A percentile compares a stretch with the other conserved stretches of the same genome.
These are phyloP conservation scores for Drosophila barbarae DNA, from an alignment of 2,888 invertebrate genomes.

Conservation along the genomic window DNA sequence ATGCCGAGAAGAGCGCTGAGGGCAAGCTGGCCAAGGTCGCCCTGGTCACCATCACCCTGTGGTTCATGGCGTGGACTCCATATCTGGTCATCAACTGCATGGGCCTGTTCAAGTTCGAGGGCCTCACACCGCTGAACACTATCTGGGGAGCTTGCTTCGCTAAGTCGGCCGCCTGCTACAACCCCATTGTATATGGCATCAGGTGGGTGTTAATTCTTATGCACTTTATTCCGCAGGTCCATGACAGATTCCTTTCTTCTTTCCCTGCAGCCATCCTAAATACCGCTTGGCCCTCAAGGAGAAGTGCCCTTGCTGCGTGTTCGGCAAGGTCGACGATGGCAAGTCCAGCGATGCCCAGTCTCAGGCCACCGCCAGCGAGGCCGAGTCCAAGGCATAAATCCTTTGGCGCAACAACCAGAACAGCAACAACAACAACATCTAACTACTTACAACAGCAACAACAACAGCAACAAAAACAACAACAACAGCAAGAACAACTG, in stretches of 20 bases:
- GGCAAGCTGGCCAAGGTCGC: slow-evolving; percentile 94
- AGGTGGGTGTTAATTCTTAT: slow-evolving; percentile 81
- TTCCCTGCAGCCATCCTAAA: slow-evolving; percentile 82
- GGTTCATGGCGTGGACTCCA: slow-evolving; percentile 96
- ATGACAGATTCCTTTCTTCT: neutral
- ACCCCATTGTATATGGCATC: slow-evolving; percentile 94
- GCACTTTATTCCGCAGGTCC: neutral
- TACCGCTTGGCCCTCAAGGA: slow-evolving; percentile 83
- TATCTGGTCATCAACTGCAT: slow-evolving; percentile 90
- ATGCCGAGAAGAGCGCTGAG: slow-evolving; percentile 89
- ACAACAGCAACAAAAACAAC: slow-evolving; percentile 63
- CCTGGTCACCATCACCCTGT: slow-evolving; percentile 92
- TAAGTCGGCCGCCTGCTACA: slow-evolving; percentile 94
- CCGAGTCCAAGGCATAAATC: slow-evolving; percentile 77
- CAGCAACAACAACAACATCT: slow-evolving; percentile 56
- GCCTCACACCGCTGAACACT: slow-evolving; percentile 88
- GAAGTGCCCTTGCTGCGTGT: slow-evolving; percentile 82
- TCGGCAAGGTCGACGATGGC: slow-evolving; percentile 78
- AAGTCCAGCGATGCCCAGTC: slow-evolving; percentile 77
- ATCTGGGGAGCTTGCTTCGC: slow-evolving; percentile 95
- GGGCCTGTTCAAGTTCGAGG: slow-evolving; percentile 87
- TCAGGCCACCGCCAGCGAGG: slow-evolving; percentile 77
- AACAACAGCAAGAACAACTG: slow-evolving; percentile 65
- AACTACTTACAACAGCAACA: slow-evolving; percentile 53
- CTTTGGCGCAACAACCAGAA: slow-evolving; percentile 43